Evolutionary conservation across 1,140 invertebrate species (phyloP).

Genomic region (Neotoxoptera formosana): DNA sequence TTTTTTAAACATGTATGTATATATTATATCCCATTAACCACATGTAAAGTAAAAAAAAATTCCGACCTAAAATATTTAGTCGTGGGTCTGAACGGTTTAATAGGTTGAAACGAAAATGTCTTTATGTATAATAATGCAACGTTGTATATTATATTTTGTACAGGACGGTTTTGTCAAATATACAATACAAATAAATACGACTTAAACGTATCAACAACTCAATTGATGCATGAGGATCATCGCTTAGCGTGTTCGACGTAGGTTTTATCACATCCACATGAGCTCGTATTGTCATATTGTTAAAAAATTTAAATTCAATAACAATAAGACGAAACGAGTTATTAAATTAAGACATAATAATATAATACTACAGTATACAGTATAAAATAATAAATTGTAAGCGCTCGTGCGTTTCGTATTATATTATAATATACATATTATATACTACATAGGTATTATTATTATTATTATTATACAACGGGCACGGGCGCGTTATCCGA

Average conservation of each 20-base stretch:
- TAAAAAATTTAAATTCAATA: background rate
- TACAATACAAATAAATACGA: background rate
- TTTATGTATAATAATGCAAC: background rate
- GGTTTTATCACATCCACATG: background rate
- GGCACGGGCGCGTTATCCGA: background rate
- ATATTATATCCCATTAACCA: background rate
- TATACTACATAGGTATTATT: too few relatives aligned
- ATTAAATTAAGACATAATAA: background rate
- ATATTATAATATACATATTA: background rate
- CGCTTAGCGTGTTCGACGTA: background rate
- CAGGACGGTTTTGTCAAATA: background rate
- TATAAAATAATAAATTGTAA: background rate
- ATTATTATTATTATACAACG: too few relatives aligned
- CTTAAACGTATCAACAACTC: background rate
- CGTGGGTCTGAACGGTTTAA: background rate
- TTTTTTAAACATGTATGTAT: background rate
- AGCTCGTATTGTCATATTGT: background rate
- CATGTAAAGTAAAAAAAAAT: background rate
- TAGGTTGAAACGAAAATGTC: background rate
- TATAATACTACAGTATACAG: background rate
- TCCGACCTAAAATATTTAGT: background rate
- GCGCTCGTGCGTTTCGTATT: background rate
- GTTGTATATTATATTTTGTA: background rate
- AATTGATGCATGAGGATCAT: background rate
- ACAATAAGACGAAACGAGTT: background rate